Conservation (phyloP, 2,888 invertebrate species). For the Nasonia oneida region DNA sequence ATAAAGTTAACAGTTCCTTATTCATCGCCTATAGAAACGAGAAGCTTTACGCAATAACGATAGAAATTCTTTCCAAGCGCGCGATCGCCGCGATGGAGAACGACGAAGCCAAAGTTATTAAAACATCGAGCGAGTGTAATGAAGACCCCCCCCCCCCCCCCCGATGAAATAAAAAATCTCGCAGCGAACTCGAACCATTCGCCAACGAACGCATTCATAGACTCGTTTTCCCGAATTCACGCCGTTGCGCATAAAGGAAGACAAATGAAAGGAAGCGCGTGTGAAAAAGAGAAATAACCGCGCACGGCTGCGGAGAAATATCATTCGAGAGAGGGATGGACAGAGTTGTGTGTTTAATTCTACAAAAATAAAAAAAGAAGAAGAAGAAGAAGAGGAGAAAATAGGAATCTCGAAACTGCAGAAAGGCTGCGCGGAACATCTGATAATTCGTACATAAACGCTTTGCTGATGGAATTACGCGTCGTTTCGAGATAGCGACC, state of each 20-base stretch:
- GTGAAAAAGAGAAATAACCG: slow-evolving; percentile 12
- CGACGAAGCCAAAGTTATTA: no score
- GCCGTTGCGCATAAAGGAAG: slow-evolving; percentile 17
- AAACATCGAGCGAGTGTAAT: no score
- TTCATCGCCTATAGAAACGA: not conserved
- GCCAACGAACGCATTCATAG: slow-evolving; percentile 31
- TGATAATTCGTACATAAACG: not conserved
- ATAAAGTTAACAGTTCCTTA: not conserved
- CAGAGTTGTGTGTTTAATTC: not conserved
- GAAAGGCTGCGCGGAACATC: not conserved
- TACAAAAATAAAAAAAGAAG: not conserved
- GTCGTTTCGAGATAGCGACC: not conserved
- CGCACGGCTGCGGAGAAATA: not conserved
- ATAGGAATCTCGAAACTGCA: no score
- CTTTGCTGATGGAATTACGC: not conserved
- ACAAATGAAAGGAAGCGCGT: slow-evolving; percentile 29
- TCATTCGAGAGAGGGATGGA: slow-evolving; percentile 8
- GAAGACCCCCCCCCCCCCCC: no score
- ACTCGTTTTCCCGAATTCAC: slow-evolving; percentile 44
- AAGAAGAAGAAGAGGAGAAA: not conserved
- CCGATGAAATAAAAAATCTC: no score
- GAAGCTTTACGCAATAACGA: not conserved
- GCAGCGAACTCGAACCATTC: not conserved
- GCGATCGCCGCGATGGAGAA: no score
- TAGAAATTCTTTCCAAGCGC: not conserved